Evolutionary conservation across 2,888 invertebrate species (phyloP), one percentile per base, ranked within the genome.

Genomic region (Nudaria mundana): DNA sequence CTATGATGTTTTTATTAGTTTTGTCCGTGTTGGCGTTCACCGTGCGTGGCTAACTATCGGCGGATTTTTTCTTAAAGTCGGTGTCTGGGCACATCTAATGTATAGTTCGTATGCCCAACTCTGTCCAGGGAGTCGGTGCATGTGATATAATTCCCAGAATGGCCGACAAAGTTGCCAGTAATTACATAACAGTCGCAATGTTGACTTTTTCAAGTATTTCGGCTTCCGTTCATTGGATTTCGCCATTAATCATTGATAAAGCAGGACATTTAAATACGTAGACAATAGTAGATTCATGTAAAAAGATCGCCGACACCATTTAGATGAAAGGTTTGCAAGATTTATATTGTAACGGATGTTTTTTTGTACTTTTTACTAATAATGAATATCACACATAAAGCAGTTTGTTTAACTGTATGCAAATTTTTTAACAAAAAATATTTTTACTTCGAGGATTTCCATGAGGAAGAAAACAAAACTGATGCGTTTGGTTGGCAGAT

Each of bases 1-100:
- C 88, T 84, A 78, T 85, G 87, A 86, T 87, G 87, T 88, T 87
- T 87, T 87, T 87, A 88, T 88, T 86, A 88, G 83, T 88, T 87
- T 84, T 85, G 87, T 86, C 71, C 81, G 78, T 81, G 81, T 82
- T 79, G 44, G 46, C 44, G 53, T 52, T 59, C 53, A 51, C 71
- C 70, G 67, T 68, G 63, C 53, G 67, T 71, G 71, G 73, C 76
- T 78, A 71, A 78, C 72, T 77, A 74, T 76, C 66, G 74, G 63
- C 62, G 37, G 52, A 57, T 80, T 81, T 81, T 70, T 74, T 76
- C 57, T 52, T 56, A 76, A 81, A 77, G 81, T 56, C 75, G 76
- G 73, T 75, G 56, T 56, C 56, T 61, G 66, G 65, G 76, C 75
- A 72, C 71, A 67, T 59, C 75, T 71, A 76, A 77, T 76, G 71